Evolutionary conservation across 1,140 invertebrate genomes (phyloP).

Genomic region (Cataglyphis hispanica): DNA sequence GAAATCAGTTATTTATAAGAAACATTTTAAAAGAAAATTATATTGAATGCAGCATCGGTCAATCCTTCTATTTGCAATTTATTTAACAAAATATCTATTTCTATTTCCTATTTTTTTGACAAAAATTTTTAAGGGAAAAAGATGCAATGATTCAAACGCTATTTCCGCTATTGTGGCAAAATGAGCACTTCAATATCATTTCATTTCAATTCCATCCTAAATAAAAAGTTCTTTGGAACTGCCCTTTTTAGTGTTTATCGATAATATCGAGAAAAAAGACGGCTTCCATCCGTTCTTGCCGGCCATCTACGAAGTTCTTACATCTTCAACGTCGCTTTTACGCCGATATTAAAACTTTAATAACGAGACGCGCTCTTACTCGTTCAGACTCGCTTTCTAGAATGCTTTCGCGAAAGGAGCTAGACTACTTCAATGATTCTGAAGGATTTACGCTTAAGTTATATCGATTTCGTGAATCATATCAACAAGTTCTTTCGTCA

Average conservation of each 20-base stretch:
- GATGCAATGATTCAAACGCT: not conserved
- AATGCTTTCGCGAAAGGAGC: conserved; percentile 12
- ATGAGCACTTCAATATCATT: conserved; percentile 10
- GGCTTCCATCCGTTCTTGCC: conserved; percentile 3
- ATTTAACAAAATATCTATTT: too few species aligned
- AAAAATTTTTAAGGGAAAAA: conserved; percentile 2
- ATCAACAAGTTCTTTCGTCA: conserved; percentile 31
- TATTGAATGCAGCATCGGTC: not conserved
- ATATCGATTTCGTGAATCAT: conserved; percentile 40
- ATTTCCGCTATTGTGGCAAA: not conserved
- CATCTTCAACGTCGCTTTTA: conserved; percentile 10
- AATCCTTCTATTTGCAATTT: too few species aligned
- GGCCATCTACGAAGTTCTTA: conserved; percentile 31
- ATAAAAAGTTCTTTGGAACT: conserved; percentile 24
- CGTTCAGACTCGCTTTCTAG: not conserved
- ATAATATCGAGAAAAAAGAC: conserved; percentile 27
- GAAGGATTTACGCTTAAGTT: conserved; percentile 10
- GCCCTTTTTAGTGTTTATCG: conserved; percentile 39
- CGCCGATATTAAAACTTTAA: conserved; percentile 68
- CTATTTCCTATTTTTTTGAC: not conserved
- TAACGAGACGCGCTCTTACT: conserved; percentile 43
- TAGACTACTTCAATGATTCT: not conserved
- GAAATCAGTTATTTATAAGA: not conserved
- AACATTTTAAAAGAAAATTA: not conserved
- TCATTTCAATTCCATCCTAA: not conserved